Base-by-base conservation (phyloP, 1,140 invertebrate genomes). In the Caenorhabditis inopinata region DNA sequence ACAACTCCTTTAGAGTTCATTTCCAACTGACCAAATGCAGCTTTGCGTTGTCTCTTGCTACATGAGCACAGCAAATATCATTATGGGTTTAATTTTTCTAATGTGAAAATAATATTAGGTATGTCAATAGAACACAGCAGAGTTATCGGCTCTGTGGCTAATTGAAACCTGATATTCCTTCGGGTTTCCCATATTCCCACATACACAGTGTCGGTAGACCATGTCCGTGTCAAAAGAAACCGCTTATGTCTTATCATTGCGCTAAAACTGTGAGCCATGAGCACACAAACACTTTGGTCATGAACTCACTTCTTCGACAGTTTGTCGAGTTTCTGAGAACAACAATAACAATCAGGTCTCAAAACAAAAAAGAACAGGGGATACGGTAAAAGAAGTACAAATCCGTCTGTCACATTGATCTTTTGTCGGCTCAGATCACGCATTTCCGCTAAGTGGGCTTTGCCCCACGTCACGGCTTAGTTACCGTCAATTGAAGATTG, bases 201-300 rank as follows among this genome's bases (percentile, higher is more conserved):
- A 68, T n/a, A n/a, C 35, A 68, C 58, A 68, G n/a, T 68, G 58
- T 23, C 58, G 58, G 58, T 68, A 68, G 58, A 68, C 58, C 58
- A 68, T 68, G 58, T 68, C 58, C 58, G n/a, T 68, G 58, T 68
- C 58, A 68, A 68, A 68, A 68, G 58, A 68, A 68, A 68, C 58
- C 58, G 58, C 58, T 68, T 68, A 21, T 68, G 58, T 62, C 25
- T 68, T 68, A 68, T 68, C 58, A 68, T 18, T 38, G 58, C 58
- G 58, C 58, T 18, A 68, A 68, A 68, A 68, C 32, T 42, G 25
- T 42, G 32, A 68, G 58, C 32, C 32, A 32, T 68, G n/a, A 68
- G 38, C 32, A 18, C 32, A 32, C 58, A 68, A 68, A 68, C 58
- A 68, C 29, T 38, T 58, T 58, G 27, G 32, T 58, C 58, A 68